A percentile compares a stretch with the other conserved stretches of the same genome.
These are phyloP conservation scores for Falco columbarius DNA, from an alignment of 2,797 vertebrate genomes.

Conservation along the genomic window DNA sequence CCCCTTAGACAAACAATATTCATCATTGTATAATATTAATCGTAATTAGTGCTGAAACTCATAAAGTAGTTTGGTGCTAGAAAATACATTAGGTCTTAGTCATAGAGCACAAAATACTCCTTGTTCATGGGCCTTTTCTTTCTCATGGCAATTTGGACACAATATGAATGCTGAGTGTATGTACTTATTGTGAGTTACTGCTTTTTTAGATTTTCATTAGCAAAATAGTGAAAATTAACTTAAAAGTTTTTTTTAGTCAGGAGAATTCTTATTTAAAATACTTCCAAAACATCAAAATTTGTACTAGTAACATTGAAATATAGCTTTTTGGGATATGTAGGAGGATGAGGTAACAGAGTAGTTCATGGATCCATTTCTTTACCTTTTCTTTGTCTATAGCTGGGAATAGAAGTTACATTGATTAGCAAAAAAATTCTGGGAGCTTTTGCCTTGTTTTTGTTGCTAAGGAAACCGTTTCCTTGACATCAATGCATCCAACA, in stretches of 20 bases:
- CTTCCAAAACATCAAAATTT: neutral
- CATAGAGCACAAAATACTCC: neutral
- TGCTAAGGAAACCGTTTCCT: constrained; percentile 72
- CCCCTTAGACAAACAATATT: neutral
- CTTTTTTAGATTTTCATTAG: neutral
- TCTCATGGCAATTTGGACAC: neutral
- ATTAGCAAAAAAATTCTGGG: constrained; percentile 43
- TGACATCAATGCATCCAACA: constrained; percentile 58
- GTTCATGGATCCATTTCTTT: neutral
- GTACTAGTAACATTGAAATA: neutral
- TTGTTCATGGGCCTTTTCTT: neutral
- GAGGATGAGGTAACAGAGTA: neutral
- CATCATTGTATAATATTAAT: neutral
- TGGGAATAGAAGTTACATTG: constrained; percentile 48
- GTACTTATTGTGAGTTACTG: neutral
- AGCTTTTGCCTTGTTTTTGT: constrained; percentile 67
- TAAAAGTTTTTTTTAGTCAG: neutral
- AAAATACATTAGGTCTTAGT: neutral
- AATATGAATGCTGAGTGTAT: neutral
- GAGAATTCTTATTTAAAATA: neutral
- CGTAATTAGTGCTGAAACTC: neutral
- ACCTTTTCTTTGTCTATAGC: neutral
- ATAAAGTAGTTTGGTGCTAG: neutral
- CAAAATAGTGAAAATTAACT: neutral
- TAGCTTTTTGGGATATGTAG: neutral